Percentiles rank a stretch among this genome's conserved stretches.
These are phyloP conservation scores for Drosophila hamatofila DNA, from an alignment of 2,888 invertebrate species.

Conservation along the genomic window DNA sequence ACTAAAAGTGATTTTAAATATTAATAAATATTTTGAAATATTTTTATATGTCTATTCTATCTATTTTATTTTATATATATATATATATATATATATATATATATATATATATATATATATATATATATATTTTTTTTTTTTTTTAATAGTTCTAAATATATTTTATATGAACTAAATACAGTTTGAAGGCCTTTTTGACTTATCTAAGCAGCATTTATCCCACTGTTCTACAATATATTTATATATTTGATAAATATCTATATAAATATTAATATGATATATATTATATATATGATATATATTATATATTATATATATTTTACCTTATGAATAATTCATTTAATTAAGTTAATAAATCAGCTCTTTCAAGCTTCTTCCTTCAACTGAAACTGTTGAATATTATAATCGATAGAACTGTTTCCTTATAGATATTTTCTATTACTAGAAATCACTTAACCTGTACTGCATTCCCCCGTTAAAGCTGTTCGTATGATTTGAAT, in stretches of 20 bases:
- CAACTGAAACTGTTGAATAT: not conserved
- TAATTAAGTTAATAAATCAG: not conserved
- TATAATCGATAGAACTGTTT: not conserved
- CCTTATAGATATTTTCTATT: constrained; percentile 4
- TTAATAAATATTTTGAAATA: too few species aligned
- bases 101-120: not conserved
- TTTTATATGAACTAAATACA: not conserved
- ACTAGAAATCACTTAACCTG: not conserved
- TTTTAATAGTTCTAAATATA: too few species aligned
- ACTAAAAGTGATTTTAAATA: too few species aligned
- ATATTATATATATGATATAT: not conserved
- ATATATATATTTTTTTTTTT: not conserved
- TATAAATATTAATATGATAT: not conserved
- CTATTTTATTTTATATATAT: not conserved
- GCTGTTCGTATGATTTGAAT: constrained; percentile 15
- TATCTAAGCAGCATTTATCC: not conserved
- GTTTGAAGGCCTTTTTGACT: not conserved
- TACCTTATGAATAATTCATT: constrained; percentile 3
- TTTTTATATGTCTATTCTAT: too few species aligned
- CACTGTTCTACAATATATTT: not conserved
- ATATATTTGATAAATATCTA: not conserved
- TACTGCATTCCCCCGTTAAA: not conserved
- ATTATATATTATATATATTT: not conserved
- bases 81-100: not conserved
- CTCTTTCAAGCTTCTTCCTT: constrained; percentile 5